Percentiles rank a stretch among this genome's conserved stretches.
Evolutionary conservation across 2,113 vertebrate species (phyloP).

Genomic region (Megaleporinus macrocephalus): DNA sequence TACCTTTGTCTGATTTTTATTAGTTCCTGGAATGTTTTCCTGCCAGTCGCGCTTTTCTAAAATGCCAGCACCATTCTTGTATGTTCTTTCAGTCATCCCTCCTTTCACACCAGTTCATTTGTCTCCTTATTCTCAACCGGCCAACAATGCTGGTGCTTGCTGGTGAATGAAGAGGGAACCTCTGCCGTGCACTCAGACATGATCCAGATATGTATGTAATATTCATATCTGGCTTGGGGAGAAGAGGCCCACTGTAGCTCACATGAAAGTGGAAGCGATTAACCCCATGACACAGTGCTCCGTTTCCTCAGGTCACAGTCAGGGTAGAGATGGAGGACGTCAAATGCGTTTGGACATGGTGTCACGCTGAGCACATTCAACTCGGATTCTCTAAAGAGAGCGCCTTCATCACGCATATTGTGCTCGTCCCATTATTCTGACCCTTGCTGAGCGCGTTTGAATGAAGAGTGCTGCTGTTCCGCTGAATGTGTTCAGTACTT

Average conservation of each 20-base stretch:
- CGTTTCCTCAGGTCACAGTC: conserved; percentile 1
- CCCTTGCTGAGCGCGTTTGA: conserved; percentile 3
- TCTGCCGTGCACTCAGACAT: not conserved
- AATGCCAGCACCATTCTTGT: too few species aligned
- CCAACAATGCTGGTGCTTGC: too few species aligned
- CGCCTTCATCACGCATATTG: conserved; percentile 29
- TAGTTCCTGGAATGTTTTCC: too few species aligned
- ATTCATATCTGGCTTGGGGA: conserved; percentile 4
- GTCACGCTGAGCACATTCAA: conserved; percentile 10
- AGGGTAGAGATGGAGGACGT: conserved; percentile 14
- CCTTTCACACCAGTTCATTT: too few species aligned
- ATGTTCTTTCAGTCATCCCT: too few species aligned
- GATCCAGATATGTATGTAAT: not conserved
- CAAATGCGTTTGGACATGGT: conserved; percentile 37
- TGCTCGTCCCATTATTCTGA: conserved; percentile 31
- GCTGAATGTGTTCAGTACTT: conserved; percentile 19
- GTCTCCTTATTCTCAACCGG: too few species aligned
- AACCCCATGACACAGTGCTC: not conserved
- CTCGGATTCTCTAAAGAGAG: not conserved
- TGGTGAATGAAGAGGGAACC: not conserved
- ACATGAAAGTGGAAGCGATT: conserved; percentile 23
- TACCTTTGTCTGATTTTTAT: too few species aligned
- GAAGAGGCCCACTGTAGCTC: not conserved
- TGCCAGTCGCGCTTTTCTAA: too few species aligned
- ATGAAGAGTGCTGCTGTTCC: conserved; percentile 17